Evolutionary conservation across 1,140 invertebrate species (phyloP), one percentile per base, ranked within the genome.

Genomic region (Drosophila paulistorum): DNA sequence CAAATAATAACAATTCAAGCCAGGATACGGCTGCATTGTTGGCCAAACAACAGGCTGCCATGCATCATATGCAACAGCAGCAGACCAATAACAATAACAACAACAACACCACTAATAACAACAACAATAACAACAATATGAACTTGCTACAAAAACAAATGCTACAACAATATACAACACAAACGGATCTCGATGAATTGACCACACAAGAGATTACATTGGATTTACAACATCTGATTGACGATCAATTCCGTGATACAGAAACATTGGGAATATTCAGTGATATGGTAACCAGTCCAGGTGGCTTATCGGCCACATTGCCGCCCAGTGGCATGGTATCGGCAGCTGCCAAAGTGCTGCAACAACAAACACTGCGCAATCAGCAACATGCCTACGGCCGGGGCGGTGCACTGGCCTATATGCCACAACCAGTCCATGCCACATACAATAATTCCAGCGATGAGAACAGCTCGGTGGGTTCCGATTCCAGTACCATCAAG

Each of bases 341-440:
- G 55, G 90, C 90, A 83, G 85, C 92, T 81, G 85, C 92, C 91
- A 84, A 93, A 84, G 77, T 91, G 75, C 23, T 89, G 76, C 90
- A 93, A 67, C 80, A 91, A 61, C 84, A 90, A 57, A 79, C 92
- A 9, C 73, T 90, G 77, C 62, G 79, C 90, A 81, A 75, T 37
- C 91, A 92, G 58, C 91, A 91, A 60, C 86, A 91, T 42, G 76
- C 77, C 0, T 92, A 92, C 4, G 95, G 95, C 41, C 93, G 94
- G 0, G 86, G 96, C 55, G 95, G 95, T 3, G 95, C 96, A 0
- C 90, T 97, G 30, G 96, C 96, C 1, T 98, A 98, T 86, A 97
- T 98, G 96, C 97, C 97, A 0, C 97, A 97, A 87, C 96, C 96
- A 1, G 97, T 98, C 1, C 97, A 98, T 3, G 95, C 96, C 9